A percentile compares a stretch with the other conserved stretches of the same genome.
phyloP scores from a whole-genome alignment of 2,888 invertebrate species.

The Drosophila peninsularis region DNA sequence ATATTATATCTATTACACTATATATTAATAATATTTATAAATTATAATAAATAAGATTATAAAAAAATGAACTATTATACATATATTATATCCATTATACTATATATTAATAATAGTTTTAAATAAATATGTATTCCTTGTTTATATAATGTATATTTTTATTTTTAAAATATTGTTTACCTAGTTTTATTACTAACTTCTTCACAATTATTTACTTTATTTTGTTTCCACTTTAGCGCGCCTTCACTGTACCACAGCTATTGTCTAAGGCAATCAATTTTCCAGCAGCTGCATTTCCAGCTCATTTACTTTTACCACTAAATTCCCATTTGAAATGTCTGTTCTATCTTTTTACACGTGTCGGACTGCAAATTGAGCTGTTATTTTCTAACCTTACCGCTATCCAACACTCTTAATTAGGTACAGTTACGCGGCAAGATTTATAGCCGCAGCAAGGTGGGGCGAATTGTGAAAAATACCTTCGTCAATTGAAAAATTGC shows the following conservation, averaged over 20 bases:
- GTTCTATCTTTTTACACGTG: conserved; percentile 7
- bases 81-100: too few relatives aligned
- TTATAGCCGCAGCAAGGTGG: conserved; percentile 25
- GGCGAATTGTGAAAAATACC: conserved; percentile 25
- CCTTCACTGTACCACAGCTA: not conserved
- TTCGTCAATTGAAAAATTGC: conserved; percentile 53
- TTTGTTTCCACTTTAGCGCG: too few relatives aligned
- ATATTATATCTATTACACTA: too few relatives aligned
- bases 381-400: not conserved
- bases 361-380: conserved; percentile 37
- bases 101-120: too few relatives aligned
- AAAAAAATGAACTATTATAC: too few relatives aligned
- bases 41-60: too few relatives aligned
- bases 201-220: too few relatives aligned
- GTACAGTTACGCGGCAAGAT: conserved; percentile 41
- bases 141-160: too few relatives aligned
- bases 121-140: too few relatives aligned
- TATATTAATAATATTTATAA: too few relatives aligned
- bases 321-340: not conserved
- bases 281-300: conserved; percentile 9
- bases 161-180: too few relatives aligned
- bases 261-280: conserved; percentile 1
- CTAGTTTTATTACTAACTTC: too few relatives aligned
- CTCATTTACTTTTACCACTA: conserved; percentile 7
- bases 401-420: conserved; percentile 32